Base-by-base conservation (phyloP, 2,888 invertebrate species). In the Sturmia bella region DNA sequence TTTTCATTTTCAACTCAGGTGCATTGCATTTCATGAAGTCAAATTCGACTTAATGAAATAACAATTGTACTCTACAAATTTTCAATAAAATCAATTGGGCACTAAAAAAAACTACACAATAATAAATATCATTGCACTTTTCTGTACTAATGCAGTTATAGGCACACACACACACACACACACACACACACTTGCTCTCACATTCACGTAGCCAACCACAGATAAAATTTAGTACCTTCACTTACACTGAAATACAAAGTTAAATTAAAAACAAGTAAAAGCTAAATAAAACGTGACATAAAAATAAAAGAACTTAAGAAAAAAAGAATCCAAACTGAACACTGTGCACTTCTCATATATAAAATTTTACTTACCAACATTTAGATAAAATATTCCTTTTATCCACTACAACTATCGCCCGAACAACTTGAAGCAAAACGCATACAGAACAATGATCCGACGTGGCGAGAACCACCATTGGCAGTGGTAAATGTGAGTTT, bases 311-410 rank as follows among this genome's bases (percentile, higher is more conserved):
- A 39, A 61, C 13, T 19, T 27, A 24, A 72, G 11, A 24, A 27
- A 43, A 52, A 69, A 39, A 21, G 24, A 39, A 61, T 11, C n/a
- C 3, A 32, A 48, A 21, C 24, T 39, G 45, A 57, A 64, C 43
- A 39, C n/a, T 57, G 52, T 21, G 15, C 59, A 27, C 50, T 56
- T 76, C 43, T 76, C 45, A 39, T 72, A 27, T 75, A 80, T 64
- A 27, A 41, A 39, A 19, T 32, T 56, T 32, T 59, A 76, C 77
- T 54, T 92, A 43, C 43, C 32, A 32, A 32, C 32, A 32, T 32
- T 15, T 43, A 94, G 94, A 93, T 94, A 88, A 94, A 93, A 90
- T 94, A 94, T 92, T 92, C 92, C 89, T 94, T 94, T 92, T 91
- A 92, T 91, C 92, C 92, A 90, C 94, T 93, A 90, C 93, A 94